Base-by-base conservation (phyloP, 2,113 vertebrate genomes). In the Corythoichthys haematopterus region DNA sequence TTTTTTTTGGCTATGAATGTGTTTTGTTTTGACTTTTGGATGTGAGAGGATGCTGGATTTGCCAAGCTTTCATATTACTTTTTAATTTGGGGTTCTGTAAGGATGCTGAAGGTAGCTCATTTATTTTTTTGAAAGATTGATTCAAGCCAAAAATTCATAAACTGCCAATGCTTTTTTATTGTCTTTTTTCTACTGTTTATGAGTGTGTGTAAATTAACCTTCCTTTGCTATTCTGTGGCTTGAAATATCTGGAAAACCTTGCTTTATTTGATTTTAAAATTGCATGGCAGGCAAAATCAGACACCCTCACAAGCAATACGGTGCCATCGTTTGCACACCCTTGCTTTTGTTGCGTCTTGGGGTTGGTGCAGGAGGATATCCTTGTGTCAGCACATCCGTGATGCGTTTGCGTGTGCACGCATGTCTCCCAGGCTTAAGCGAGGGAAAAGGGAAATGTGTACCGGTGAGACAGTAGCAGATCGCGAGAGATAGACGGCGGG, bases 351-450 rank as follows among this genome's bases (percentile, higher is more conserved):
- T 11, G 33, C 11, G 13, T 36, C 9, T 35, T 28, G 35, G 12
- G 55, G 33, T 3, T 10, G 56, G 65, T 75, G 80, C 57, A 72
- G 70, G 77, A 82, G 70, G 77, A 82, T 80, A 77, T 85, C 76
- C 71, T 76, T 68, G 81, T 86, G 87, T 87, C 86, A 87, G 87
- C 86, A 84, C 71, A 83, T 86, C 73, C 68, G 58, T 73, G 70
- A 77, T 77, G 68, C 52, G 40, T 75, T 65, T 64, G 51, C 60
- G 10, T 66, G 66, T 46, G 61, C 70, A 68, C n/a, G 67, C 69
- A 66, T 79, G 71, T 65, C 73, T 84, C 80, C 74, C 65, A 80
- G 75, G 81, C 82, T 82, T 76, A 69, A 72, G 57, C 2, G 70
- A 71, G 70, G 60, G 53, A 61, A 65, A 68, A 62, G 28, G 58